These are phyloP conservation scores for Calidris pygmaea DNA, from an alignment of 2,113 vertebrate genomes.

Conservation along the genomic window DNA sequence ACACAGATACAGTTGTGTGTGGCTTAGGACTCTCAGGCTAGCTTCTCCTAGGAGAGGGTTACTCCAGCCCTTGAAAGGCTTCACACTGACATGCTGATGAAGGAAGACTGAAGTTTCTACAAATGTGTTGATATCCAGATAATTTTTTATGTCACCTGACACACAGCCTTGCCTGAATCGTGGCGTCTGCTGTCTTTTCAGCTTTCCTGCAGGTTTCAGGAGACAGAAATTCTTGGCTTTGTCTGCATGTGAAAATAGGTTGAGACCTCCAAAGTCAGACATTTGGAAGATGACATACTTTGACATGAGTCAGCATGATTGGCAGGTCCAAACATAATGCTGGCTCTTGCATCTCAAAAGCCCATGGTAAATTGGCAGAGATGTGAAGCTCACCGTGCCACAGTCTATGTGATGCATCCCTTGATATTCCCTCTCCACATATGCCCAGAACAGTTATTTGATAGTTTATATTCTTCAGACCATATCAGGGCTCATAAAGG, in stretches of 20 bases:
- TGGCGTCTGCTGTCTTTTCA: not conserved
- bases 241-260: not conserved
- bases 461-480: not conserved
- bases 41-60: not conserved
- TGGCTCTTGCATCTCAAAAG: not conserved
- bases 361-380: not conserved
- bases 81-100: not conserved
- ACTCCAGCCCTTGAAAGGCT: not conserved
- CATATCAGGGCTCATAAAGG: not conserved
- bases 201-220: not conserved
- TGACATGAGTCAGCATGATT: slow-evolving; percentile 16
- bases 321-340: slow-evolving; percentile 2
- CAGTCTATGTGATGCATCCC: not conserved
- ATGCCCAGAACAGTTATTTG: not conserved
- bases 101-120: not conserved
- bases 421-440: not conserved
- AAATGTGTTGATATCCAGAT: not conserved
- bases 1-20: not conserved
- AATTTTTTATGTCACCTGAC: not conserved
- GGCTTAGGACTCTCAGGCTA: not conserved
- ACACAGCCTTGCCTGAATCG: not conserved
- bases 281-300: slow-evolving; percentile 35
- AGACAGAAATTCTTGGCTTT: not conserved
- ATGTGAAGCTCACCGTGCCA: not conserved
- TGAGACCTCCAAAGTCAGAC: slow-evolving; percentile 12